Conservation (phyloP, 2,888 invertebrate genomes). For the Hoplodrina blanda region DNA sequence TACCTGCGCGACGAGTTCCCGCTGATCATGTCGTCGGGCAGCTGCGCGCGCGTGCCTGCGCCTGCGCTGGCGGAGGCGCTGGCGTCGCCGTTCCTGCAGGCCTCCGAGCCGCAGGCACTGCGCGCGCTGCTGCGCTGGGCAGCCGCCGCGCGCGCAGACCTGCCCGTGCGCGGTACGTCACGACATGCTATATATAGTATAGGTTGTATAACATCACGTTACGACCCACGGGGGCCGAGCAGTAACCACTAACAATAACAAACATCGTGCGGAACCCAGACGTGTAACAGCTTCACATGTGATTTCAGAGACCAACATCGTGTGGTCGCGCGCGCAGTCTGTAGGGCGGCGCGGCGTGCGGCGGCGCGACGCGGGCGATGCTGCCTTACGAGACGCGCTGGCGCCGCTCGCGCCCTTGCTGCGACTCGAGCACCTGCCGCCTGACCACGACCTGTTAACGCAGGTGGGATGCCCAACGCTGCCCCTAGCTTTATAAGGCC, state of each 20-base stretch:
- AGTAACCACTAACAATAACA: too few relatives aligned
- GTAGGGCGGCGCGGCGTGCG: constrained; percentile 95
- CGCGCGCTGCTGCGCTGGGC: constrained; percentile 89
- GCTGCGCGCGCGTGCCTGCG: constrained; percentile 92
- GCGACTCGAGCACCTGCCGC: constrained; percentile 97
- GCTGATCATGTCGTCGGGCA: constrained; percentile 93
- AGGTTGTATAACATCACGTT: too few relatives aligned
- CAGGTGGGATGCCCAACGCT: constrained; percentile 87
- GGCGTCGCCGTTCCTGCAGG: constrained; percentile 92
- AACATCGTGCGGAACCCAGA: too few relatives aligned
- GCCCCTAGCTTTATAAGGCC: neutral
- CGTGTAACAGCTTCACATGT: neutral
- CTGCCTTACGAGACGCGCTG: constrained; percentile 94
- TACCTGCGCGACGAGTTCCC: constrained; percentile 98
- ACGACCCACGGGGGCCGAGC: too few relatives aligned
- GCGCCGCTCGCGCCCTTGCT: constrained; percentile 96
- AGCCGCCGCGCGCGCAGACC: constrained; percentile 68
- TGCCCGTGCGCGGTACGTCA: constrained; percentile 25
- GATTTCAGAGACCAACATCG: constrained; percentile 80
- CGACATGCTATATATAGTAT: too few relatives aligned
- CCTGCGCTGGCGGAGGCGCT: constrained; percentile 94
- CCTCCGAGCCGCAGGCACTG: constrained; percentile 97
- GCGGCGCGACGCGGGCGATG: constrained; percentile 94
- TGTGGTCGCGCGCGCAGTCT: constrained; percentile 98
- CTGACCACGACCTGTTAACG: constrained; percentile 94